Evolutionary conservation across 2,888 invertebrate species (phyloP).

Genomic region (Automeris io): DNA sequence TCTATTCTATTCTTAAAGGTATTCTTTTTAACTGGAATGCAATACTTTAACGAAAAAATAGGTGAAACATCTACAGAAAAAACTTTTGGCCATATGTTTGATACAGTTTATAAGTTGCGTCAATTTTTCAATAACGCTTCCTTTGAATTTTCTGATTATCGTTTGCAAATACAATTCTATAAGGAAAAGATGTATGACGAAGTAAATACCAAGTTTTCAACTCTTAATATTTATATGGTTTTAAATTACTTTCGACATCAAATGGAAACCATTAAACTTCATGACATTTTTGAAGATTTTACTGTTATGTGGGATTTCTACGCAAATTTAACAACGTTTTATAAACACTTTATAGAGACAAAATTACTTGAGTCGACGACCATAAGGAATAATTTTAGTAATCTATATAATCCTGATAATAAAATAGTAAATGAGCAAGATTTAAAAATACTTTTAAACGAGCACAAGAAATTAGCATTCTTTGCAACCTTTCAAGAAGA

Average conservation of each 20-base stretch:
- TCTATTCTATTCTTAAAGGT: not conserved
- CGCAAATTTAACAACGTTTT: constrained; percentile 7
- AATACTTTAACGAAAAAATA: not conserved
- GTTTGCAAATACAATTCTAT: not conserved
- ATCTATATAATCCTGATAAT: constrained; percentile 10
- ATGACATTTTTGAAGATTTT: not conserved
- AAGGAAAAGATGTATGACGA: not conserved
- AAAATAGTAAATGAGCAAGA: not conserved
- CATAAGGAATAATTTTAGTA: constrained; percentile 10
- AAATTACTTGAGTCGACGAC: constrained; percentile 11
- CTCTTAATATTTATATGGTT: constrained; percentile 9
- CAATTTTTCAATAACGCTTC: not conserved
- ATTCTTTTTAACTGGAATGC: not conserved
- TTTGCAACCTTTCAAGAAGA: constrained; percentile 5
- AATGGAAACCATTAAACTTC: not conserved
- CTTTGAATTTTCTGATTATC: not conserved
- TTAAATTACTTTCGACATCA: constrained; percentile 7
- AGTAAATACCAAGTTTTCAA: not conserved
- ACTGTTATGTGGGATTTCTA: constrained; percentile 8
- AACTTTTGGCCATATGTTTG: not conserved
- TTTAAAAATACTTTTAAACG: not conserved
- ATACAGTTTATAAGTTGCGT: not conserved
- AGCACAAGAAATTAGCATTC: constrained; percentile 11
- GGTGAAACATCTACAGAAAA: not conserved
- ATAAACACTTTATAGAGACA: constrained; percentile 10